Evolutionary conservation across 2,113 vertebrate genomes (phyloP).

Genomic region (Illadopsis cleaveri): DNA sequence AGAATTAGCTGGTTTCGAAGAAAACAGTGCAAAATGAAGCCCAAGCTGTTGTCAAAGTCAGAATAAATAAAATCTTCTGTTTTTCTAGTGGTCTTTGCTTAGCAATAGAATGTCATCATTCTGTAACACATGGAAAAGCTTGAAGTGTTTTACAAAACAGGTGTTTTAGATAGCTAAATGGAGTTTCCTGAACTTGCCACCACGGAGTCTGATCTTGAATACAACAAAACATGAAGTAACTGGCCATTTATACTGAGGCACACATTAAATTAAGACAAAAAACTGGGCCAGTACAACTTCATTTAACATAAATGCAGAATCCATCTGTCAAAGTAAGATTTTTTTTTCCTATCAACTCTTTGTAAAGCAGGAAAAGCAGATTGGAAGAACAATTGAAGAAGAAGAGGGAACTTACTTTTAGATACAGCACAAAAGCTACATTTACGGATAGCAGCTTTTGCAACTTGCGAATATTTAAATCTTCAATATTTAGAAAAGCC

Average conservation of each 20-base stretch:
- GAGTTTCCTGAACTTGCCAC: neutral
- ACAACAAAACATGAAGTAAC: neutral
- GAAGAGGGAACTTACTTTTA: neutral
- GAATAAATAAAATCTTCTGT: neutral
- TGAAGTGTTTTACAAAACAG: neutral
- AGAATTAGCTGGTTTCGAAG: neutral
- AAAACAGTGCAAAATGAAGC: neutral
- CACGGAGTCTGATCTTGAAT: neutral
- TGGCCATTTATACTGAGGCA: neutral
- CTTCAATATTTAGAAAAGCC: neutral
- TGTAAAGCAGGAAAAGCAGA: rapidly evolving
- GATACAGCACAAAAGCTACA: neutral
- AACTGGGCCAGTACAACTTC: neutral
- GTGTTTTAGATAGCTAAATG: neutral
- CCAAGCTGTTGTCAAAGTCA: neutral
- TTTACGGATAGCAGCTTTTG: neutral
- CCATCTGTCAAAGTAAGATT: neutral
- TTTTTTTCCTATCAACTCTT: neutral
- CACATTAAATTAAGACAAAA: neutral
- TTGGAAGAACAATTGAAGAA: neutral
- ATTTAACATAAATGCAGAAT: neutral
- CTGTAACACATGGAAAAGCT: neutral
- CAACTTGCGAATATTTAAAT: neutral
- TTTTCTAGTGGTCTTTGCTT: neutral
- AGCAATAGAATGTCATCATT: neutral